Conservation (phyloP, 2,888 invertebrate genomes). For the Lycaena phlaeas region DNA sequence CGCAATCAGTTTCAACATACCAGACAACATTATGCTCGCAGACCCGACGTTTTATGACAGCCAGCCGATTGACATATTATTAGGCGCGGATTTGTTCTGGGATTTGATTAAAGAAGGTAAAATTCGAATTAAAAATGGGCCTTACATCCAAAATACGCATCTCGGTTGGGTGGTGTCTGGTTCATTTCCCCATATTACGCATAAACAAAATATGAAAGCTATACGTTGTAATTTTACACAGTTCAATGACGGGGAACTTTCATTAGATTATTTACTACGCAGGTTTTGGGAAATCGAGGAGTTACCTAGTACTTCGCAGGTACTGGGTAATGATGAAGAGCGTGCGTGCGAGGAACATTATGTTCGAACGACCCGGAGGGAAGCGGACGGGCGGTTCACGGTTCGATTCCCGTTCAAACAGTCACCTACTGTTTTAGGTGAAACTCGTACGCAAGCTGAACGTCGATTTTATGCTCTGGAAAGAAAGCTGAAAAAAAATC, state of each 20-base stretch:
- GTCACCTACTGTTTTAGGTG: not conserved
- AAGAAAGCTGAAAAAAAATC: not conserved
- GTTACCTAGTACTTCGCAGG: not conserved
- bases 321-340: not conserved
- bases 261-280: not conserved
- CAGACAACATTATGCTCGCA: no score
- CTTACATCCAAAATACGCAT: not conserved
- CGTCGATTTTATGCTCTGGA: not conserved
- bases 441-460: not conserved
- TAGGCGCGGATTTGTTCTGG: no score
- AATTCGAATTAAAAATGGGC: no score
- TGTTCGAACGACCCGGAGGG: not conserved
- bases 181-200: not conserved
- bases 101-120: no score
- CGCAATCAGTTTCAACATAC: no score
- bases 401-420: not conserved
- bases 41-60: no score
- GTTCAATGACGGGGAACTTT: not conserved
- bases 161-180: not conserved
- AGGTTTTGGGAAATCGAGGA: not conserved
- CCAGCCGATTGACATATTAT: not conserved
- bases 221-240: not conserved
- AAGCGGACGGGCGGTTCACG: not conserved
- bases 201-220: not conserved
- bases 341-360: conserved; percentile 1